phyloP scores from a whole-genome alignment of 2,888 invertebrate genomes.

The Azorinus chamasolen region DNA sequence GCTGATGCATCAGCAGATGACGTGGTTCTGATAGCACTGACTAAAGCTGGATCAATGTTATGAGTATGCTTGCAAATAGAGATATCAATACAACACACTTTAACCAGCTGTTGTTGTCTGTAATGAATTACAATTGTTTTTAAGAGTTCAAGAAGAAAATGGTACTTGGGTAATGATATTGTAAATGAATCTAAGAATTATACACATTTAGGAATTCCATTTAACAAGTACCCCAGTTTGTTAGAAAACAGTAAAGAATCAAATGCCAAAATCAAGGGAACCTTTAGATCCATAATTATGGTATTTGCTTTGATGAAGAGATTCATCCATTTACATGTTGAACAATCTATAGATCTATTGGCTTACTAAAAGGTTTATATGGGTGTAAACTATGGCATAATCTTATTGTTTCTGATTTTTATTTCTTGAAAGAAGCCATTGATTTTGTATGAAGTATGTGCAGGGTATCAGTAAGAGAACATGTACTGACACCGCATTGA shows the following conservation, averaged over 20 bases:
- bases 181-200: background rate
- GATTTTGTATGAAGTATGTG: constrained; percentile 3
- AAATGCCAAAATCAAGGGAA: background rate
- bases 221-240: background rate
- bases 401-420: too few species aligned
- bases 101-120: too few species aligned
- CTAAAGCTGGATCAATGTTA: too few species aligned
- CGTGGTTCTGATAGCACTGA: too few species aligned
- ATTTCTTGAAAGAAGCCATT: background rate
- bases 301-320: background rate
- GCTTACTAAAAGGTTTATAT: too few species aligned
- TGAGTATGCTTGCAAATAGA: too few species aligned
- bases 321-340: too few species aligned
- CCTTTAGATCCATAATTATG: background rate
- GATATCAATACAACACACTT: too few species aligned
- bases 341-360: too few species aligned
- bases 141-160: background rate
- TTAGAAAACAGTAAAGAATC: background rate
- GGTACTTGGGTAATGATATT: background rate
- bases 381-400: too few species aligned
- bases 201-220: background rate
- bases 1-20: too few species aligned
- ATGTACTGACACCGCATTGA: background rate
- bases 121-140: too few species aligned
- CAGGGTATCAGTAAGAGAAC: background rate